Evolutionary conservation across 37 sponge, comb jelly and placozoan species (phyloP).

Genomic region (Crambe crambe): DNA sequence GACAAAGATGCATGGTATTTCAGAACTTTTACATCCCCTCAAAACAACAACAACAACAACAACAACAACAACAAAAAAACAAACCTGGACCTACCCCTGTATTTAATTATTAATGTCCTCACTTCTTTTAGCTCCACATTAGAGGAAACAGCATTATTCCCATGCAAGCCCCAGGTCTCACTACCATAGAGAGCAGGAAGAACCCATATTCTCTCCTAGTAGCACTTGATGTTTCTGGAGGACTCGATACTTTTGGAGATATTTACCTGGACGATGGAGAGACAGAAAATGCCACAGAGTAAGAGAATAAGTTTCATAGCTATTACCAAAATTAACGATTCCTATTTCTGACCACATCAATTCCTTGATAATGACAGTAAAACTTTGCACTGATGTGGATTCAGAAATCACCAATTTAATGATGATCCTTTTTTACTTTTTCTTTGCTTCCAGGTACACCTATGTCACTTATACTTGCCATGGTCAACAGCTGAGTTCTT

Average conservation of each 20-base stretch:
- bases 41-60: no score
- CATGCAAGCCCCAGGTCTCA: constrained; percentile 64
- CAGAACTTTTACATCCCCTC: no score
- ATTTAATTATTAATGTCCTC: no score
- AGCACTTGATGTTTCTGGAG: constrained; percentile 42
- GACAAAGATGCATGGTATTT: no score
- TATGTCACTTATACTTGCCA: not conserved
- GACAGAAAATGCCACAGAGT: not conserved
- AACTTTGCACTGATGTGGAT: no score
- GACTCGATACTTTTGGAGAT: constrained; percentile 45
- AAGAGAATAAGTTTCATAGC: not conserved
- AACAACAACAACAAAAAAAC: no score
- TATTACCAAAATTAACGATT: not conserved
- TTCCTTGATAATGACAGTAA: no score
- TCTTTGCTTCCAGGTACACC: not conserved
- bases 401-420: no score
- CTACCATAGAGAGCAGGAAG: constrained; percentile 69
- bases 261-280: constrained; percentile 51
- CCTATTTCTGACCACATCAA: not conserved
- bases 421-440: not conserved
- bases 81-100: no score
- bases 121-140: constrained; percentile 54
- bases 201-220: constrained; percentile 71
- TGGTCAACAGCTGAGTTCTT: not conserved
- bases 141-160: constrained; percentile 50